A percentile compares a stretch with the other conserved stretches of the same genome.
Conservation (phyloP, 2,888 invertebrate species). For the Cepaea hortensis region DNA sequence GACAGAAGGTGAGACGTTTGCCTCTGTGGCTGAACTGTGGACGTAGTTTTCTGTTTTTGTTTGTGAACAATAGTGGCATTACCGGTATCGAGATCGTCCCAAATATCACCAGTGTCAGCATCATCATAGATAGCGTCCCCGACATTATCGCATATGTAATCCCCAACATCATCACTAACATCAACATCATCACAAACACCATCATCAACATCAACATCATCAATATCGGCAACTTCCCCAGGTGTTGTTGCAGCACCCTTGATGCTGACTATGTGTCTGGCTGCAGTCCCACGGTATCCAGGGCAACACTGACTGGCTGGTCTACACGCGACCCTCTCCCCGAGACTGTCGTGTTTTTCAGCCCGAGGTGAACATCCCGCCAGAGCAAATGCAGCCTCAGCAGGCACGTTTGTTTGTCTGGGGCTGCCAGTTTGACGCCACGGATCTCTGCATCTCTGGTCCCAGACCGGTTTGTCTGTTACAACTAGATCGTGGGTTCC, state of each 20-base stretch:
- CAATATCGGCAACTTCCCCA: too few relatives aligned
- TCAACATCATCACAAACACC: background rate
- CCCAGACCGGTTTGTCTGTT: background rate
- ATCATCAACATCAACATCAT: too few relatives aligned
- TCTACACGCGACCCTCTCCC: background rate
- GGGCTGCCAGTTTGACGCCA: background rate
- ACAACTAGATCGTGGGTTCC: background rate
- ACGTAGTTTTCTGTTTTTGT: background rate
- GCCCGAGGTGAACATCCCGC: too few relatives aligned
- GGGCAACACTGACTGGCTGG: too few relatives aligned
- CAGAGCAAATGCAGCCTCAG: background rate
- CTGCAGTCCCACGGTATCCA: too few relatives aligned
- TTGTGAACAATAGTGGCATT: background rate
- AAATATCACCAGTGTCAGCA: background rate
- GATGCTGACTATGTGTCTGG: background rate
- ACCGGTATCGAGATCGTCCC: background rate
- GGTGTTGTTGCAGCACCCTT: too few relatives aligned
- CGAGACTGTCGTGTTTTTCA: background rate
- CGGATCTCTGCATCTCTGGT: background rate
- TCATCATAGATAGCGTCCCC: too few relatives aligned
- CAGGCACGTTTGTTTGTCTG: constrained; percentile 4
- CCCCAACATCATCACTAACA: background rate
- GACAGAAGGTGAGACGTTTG: too few relatives aligned
- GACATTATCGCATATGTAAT: background rate
- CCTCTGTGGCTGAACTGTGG: background rate